phyloP scores from a whole-genome alignment of 1,140 invertebrate genomes.

The Condylostylus longicornis region DNA sequence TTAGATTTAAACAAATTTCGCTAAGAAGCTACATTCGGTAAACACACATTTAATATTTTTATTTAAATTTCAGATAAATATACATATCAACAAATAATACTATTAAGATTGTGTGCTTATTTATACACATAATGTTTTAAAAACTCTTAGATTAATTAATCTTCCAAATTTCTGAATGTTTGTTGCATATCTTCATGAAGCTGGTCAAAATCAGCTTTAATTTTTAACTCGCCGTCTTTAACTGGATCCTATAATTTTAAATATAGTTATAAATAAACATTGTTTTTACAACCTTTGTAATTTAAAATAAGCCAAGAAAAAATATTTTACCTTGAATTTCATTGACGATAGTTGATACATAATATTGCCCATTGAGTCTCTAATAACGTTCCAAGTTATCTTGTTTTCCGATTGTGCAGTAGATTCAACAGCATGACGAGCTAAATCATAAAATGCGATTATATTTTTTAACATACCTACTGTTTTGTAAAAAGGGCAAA shows the following conservation, averaged over 20 bases:
- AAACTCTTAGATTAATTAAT: slow-evolving; percentile 46
- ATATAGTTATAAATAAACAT: slow-evolving; percentile 4
- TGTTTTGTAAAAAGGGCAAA: slow-evolving; percentile 99
- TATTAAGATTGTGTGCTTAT: too few relatives aligned
- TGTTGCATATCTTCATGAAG: slow-evolving; percentile 88
- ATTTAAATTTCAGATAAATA: too few relatives aligned
- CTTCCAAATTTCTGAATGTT: slow-evolving; percentile 97
- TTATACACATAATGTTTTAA: too few relatives aligned
- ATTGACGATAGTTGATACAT: slow-evolving; percentile 96
- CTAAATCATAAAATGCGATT: slow-evolving; percentile 96
- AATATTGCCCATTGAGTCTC: slow-evolving; percentile 90
- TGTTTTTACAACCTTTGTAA: background rate
- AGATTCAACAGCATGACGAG: slow-evolving; percentile 91
- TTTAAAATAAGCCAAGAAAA: background rate
- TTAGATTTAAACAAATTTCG: too few relatives aligned
- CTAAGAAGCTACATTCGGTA: too few relatives aligned
- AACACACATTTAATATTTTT: too few relatives aligned
- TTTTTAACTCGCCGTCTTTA: slow-evolving; percentile 94
- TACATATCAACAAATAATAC: too few relatives aligned
- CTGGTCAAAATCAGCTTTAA: slow-evolving; percentile 92
- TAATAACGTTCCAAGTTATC: slow-evolving; percentile 95
- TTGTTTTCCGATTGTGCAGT: slow-evolving; percentile 98
- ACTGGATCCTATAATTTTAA: slow-evolving; percentile 69
- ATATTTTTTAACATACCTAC: slow-evolving; percentile 98
- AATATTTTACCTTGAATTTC: slow-evolving; percentile 92